phyloP scores from a whole-genome alignment of 2,888 invertebrate species.

The Drosophila longiperda region DNA sequence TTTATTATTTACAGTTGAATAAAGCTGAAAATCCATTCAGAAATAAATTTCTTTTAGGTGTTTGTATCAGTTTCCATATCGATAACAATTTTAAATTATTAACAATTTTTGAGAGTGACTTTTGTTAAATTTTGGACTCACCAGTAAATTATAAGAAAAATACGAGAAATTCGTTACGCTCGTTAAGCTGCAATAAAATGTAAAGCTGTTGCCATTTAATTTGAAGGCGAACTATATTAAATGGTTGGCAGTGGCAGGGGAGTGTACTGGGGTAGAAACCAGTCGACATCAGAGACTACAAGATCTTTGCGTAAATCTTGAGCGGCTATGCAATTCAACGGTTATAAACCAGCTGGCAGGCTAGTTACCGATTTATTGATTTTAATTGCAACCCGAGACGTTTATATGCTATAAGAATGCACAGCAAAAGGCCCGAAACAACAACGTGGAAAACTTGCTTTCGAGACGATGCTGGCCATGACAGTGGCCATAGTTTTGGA shows the following conservation, averaged over 20 bases:
- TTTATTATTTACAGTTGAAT: neutral
- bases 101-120: neutral
- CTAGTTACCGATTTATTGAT: slow-evolving; percentile 80
- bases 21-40: neutral
- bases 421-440: slow-evolving; percentile 66
- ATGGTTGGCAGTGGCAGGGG: neutral
- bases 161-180: slow-evolving; percentile 28
- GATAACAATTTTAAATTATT: neutral
- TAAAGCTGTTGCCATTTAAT: slow-evolving; percentile 64
- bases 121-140: neutral
- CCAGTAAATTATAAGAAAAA: slow-evolving; percentile 37
- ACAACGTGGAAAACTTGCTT: slow-evolving; percentile 32
- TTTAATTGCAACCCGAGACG: slow-evolving; percentile 84
- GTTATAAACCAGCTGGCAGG: slow-evolving; percentile 80
- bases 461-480: slow-evolving; percentile 38
- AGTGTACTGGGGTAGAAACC: slow-evolving; percentile 13
- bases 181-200: slow-evolving; percentile 61
- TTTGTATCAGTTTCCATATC: neutral
- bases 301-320: slow-evolving; percentile 48
- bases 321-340: slow-evolving; percentile 52
- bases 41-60: neutral
- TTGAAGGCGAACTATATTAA: slow-evolving; percentile 48
- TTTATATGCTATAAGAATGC: slow-evolving; percentile 81
- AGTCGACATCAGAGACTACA: slow-evolving; percentile 29
- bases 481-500: slow-evolving; percentile 70